Conservation (phyloP, 2,113 vertebrate species). For the Daboia siamensis region DNA sequence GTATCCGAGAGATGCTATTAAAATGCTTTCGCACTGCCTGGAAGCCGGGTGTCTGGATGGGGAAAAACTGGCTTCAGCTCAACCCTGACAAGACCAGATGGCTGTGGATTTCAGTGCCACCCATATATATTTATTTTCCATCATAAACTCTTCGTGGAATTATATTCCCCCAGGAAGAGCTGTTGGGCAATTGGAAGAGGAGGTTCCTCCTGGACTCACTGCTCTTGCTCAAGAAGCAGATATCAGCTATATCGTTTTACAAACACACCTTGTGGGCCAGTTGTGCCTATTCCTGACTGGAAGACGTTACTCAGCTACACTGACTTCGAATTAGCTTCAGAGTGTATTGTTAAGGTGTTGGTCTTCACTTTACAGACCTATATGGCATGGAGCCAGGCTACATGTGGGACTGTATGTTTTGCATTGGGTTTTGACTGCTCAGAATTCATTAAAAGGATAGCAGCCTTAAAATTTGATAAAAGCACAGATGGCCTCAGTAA, state of each 20-base stretch:
- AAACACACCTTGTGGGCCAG: neutral
- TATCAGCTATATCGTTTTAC: neutral
- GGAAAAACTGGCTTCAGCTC: no score
- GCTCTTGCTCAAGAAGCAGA: neutral
- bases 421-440: neutral
- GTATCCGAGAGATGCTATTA: neutral
- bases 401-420: neutral
- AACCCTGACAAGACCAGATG: no score
- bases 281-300: neutral
- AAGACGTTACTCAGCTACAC: neutral
- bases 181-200: neutral
- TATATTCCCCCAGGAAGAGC: neutral
- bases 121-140: neutral
- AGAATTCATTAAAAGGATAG: neutral
- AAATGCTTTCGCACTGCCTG: no score
- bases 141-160: neutral
- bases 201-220: neutral
- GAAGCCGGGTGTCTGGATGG: no score
- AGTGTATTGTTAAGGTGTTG: neutral
- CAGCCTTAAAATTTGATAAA: neutral
- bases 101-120: no score
- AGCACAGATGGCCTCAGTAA: neutral
- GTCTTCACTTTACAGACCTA: neutral
- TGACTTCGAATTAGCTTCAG: neutral
- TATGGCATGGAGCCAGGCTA: neutral